A percentile compares a stretch with the other conserved stretches of the same genome.
These are phyloP conservation scores for Oriolus oriolus DNA, from an alignment of 2,113 vertebrate genomes.

Conservation along the genomic window DNA sequence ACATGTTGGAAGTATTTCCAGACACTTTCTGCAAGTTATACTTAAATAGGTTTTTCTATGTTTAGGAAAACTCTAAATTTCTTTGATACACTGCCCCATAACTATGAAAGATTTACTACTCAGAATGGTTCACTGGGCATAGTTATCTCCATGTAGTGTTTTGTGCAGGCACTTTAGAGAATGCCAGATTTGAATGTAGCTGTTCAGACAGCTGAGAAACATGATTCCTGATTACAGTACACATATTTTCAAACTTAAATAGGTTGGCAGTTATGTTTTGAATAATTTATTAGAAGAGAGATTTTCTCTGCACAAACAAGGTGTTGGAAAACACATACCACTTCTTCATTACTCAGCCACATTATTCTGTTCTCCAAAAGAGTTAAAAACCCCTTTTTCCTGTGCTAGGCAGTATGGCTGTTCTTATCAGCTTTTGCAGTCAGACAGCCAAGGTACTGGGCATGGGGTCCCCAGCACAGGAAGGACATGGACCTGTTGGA, in stretches of 20 bases:
- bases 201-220: neutral
- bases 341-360: neutral
- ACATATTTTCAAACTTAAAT: slow-evolving; percentile 2
- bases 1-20: neutral
- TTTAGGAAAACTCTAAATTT: neutral
- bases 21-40: neutral
- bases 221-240: neutral
- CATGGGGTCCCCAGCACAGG: neutral
- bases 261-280: slow-evolving; percentile 21
- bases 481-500: neutral
- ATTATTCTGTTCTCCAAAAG: neutral
- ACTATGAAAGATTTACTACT: neutral
- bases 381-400: neutral
- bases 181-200: neutral
- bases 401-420: neutral
- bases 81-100: neutral
- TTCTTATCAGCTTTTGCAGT: neutral
- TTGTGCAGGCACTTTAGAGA: neutral
- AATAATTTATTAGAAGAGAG: slow-evolving; percentile 28
- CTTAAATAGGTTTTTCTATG: neutral
- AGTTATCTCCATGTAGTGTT: neutral
- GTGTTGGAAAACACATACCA: neutral
- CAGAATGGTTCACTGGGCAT: neutral
- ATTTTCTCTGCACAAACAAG: neutral
- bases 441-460: neutral